phyloP scores from a whole-genome alignment of 2,888 invertebrate genomes.

The Monoplex corrugatus region DNA sequence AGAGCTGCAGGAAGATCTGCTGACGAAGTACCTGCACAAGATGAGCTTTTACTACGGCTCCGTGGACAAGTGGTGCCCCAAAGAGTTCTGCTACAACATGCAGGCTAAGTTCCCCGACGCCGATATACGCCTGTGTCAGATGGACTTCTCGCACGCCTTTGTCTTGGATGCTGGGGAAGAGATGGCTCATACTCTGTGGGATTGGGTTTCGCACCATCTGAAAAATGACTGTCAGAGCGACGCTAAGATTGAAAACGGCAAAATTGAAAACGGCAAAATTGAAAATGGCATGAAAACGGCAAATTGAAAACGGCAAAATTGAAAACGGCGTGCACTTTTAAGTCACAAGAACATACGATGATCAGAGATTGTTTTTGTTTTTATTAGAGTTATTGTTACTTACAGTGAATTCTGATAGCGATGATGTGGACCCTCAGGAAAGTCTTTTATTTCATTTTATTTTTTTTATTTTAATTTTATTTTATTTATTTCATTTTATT shows the following conservation, averaged over 20 bases:
- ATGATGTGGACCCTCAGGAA: too few species aligned
- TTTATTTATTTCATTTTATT: too few species aligned
- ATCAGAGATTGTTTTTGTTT: too few species aligned
- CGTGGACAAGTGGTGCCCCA: conserved; percentile 92
- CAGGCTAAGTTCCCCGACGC: conserved; percentile 85
- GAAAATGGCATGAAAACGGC: neutral
- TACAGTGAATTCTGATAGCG: too few species aligned
- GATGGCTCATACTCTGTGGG: conserved; percentile 78
- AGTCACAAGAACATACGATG: too few species aligned
- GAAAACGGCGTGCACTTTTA: neutral
- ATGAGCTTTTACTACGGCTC: conserved; percentile 91
- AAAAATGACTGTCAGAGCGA: neutral
- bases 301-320: neutral
- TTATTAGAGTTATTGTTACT: too few species aligned
- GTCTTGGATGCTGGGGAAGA: conserved; percentile 84
- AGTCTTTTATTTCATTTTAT: too few species aligned
- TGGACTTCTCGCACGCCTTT: conserved; percentile 89
- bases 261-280: too few species aligned
- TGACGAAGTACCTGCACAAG: conserved; percentile 85
- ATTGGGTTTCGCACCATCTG: conserved; percentile 63
- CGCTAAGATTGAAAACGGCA: neutral
- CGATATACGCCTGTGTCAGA: conserved; percentile 85
- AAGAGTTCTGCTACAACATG: conserved; percentile 87
- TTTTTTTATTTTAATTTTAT: too few species aligned
- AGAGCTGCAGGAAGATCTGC: conserved; percentile 86